phyloP scores from a whole-genome alignment of 53 echinoderm and acorn worm species.

The Paracentrotus lividus region DNA sequence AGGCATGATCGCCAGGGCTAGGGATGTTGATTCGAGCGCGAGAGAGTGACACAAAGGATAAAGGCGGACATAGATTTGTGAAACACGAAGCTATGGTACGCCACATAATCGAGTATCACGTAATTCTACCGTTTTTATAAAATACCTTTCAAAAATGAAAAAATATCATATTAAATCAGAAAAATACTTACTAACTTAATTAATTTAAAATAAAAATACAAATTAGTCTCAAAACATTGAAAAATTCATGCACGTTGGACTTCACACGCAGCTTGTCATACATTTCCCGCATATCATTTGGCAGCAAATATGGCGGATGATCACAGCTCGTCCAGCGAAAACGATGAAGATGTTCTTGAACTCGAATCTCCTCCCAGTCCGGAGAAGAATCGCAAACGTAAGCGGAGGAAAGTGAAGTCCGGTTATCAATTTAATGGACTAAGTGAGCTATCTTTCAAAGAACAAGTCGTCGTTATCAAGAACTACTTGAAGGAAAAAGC shows the following conservation, averaged over 20 bases:
- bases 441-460: slow-evolving; percentile 52
- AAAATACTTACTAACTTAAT: no score
- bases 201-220: background rate
- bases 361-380: background rate
- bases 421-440: slow-evolving; percentile 22
- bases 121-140: background rate
- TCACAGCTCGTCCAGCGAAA: slow-evolving; percentile 16
- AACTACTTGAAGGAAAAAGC: slow-evolving; percentile 20
- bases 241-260: background rate
- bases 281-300: background rate
- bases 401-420: background rate
- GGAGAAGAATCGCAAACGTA: slow-evolving; percentile 29
- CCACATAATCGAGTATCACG: background rate
- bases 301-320: slow-evolving; percentile 47
- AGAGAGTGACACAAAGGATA: slow-evolving; percentile 27
- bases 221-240: background rate
- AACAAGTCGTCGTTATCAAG: slow-evolving; percentile 30
- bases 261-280: slow-evolving; percentile 2
- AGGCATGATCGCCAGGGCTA: no score
- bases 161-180: background rate
- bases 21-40: background rate
- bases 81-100: slow-evolving; percentile 33
- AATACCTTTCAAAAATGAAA: background rate
- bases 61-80: slow-evolving; percentile 33
- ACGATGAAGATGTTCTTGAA: background rate